Base-by-base conservation (phyloP, 1,140 invertebrate genomes). In the Drosophila repletoides region DNA sequence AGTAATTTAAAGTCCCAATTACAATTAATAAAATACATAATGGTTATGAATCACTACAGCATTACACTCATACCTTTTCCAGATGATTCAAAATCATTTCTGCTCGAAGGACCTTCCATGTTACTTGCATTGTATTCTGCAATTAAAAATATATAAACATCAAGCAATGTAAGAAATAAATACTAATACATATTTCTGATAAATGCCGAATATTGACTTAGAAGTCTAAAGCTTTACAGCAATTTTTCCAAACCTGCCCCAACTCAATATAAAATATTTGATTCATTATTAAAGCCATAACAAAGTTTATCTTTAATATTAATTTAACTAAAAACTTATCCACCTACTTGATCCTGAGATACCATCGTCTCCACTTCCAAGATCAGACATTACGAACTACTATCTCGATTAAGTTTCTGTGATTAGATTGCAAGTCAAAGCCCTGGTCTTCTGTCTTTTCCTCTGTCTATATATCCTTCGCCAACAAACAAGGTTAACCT, bases 261-360 rank as follows among this genome's bases (percentile, higher is more conserved):
- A n/a, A n/a, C n/a, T n/a, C n/a, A n/a, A n/a, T n/a, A n/a, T n/a
- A n/a, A n/a, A n/a, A n/a, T n/a, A n/a, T n/a, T n/a, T n/a, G n/a
- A n/a, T n/a, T n/a, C n/a, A n/a, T n/a, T n/a, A n/a, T n/a, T n/a
- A n/a, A n/a, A n/a, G n/a, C n/a, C n/a, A n/a, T n/a, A n/a, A n/a
- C n/a, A n/a, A n/a, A n/a, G n/a, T n/a, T n/a, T n/a, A n/a, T n/a
- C n/a, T n/a, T n/a, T n/a, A n/a, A n/a, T n/a, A n/a, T n/a, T n/a
- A n/a, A n/a, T n/a, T n/a, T n/a, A n/a, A n/a, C n/a, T n/a, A n/a
- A n/a, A n/a, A n/a, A n/a, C n/a, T n/a, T 38, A 17, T 0, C 5
- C 29, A 93, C 93, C 92, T 93, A 94, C 93, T 93, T 93, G 93
- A 93, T 92, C 92, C 93, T 92, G 93, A 93, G 91, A 93, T 93